Conservation (phyloP, 1,140 invertebrate species). For the Gonatopus flavifemur region DNA sequence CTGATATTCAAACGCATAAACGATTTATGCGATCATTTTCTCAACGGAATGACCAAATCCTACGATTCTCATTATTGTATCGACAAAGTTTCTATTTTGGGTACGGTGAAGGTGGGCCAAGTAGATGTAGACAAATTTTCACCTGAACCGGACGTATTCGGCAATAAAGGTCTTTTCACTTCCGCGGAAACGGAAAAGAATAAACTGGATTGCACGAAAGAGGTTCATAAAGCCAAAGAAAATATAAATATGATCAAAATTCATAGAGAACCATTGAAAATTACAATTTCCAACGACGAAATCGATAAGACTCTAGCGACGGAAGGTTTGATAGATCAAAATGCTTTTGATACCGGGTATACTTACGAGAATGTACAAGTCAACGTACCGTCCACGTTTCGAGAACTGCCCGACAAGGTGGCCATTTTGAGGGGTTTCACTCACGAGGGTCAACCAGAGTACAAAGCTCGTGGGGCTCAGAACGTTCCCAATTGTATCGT, state of each 20-base stretch:
- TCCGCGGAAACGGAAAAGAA: slow-evolving; percentile 24
- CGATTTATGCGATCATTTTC: slow-evolving; percentile 28
- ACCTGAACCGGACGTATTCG: background rate
- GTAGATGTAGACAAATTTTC: slow-evolving; percentile 7
- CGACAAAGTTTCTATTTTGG: slow-evolving; percentile 31
- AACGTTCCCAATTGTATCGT: slow-evolving; percentile 42
- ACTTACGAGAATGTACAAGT: slow-evolving; percentile 37
- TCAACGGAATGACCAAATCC: slow-evolving; percentile 26
- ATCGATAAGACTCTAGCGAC: slow-evolving; percentile 35
- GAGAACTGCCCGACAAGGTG: slow-evolving; percentile 21
- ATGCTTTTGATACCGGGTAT: slow-evolving; percentile 36
- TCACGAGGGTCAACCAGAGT: slow-evolving; percentile 36
- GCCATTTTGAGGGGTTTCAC: slow-evolving; percentile 45
- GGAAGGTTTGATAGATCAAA: slow-evolving; percentile 30
- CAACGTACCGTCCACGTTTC: slow-evolving; percentile 43
- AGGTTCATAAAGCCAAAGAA: slow-evolving; percentile 20
- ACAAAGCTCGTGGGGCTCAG: slow-evolving; percentile 44
- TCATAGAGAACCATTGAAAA: slow-evolving; percentile 30
- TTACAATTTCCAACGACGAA: slow-evolving; percentile 43
- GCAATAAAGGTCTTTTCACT: slow-evolving; percentile 28
- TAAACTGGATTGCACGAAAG: slow-evolving; percentile 30
- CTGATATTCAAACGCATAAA: slow-evolving; percentile 33
- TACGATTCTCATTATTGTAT: slow-evolving; percentile 41
- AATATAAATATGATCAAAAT: slow-evolving; percentile 10
- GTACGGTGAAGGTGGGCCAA: slow-evolving; percentile 11